Evolutionary conservation across 2,888 invertebrate species (phyloP).

Genomic region (Aelia acuminata): DNA sequence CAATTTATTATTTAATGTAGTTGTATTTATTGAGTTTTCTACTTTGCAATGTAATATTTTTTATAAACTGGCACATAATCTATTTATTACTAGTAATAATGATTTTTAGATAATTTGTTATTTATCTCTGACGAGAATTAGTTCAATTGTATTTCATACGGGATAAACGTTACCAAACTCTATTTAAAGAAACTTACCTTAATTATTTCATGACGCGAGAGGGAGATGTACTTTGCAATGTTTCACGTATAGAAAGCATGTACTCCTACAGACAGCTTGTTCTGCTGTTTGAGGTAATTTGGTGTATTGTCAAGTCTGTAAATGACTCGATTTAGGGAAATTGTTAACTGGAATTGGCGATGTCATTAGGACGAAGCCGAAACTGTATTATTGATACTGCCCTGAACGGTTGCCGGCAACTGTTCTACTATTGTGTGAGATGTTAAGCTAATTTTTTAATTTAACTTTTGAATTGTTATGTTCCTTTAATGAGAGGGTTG

Average conservation of each 20-base stretch:
- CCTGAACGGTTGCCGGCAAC: constrained; percentile 53
- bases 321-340: constrained; percentile 10
- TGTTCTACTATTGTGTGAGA: constrained; percentile 49
- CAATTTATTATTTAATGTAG: constrained; percentile 56
- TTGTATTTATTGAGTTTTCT: constrained; percentile 57
- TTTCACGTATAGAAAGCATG: constrained; percentile 13
- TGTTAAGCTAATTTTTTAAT: constrained; percentile 51
- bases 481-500: constrained; percentile 56
- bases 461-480: constrained; percentile 21
- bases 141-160: constrained; percentile 55
- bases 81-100: constrained; percentile 50
- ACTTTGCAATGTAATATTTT: constrained; percentile 52
- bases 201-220: constrained; percentile 29
- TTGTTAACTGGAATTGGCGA: constrained; percentile 16
- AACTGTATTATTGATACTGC: constrained; percentile 47
- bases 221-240: not conserved
- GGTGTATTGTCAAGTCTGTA: not conserved
- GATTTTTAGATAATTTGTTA: constrained; percentile 48
- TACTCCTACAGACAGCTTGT: not conserved
- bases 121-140: constrained; percentile 45
- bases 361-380: constrained; percentile 5
- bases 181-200: constrained; percentile 36
- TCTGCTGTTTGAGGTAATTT: not conserved
- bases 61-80: constrained; percentile 47
- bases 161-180: constrained; percentile 57